Conservation (phyloP, 2,888 invertebrate genomes). For the Barypeithes pellucidus region DNA sequence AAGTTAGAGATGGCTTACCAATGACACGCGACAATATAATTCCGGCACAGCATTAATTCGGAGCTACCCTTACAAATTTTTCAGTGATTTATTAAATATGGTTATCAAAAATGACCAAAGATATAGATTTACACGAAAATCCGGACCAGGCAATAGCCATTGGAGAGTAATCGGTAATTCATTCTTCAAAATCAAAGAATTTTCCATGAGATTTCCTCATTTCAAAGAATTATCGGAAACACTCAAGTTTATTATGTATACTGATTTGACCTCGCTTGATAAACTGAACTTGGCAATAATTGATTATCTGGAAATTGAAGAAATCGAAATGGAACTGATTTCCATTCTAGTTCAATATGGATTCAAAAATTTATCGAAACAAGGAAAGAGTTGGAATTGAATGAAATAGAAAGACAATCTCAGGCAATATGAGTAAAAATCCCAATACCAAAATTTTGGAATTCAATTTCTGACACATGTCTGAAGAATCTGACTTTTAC, state of each 20-base stretch:
- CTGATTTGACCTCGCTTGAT: slow-evolving; percentile 37
- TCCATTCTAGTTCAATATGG: slow-evolving; percentile 57
- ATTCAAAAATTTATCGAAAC: slow-evolving; percentile 56
- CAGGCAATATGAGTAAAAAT: slow-evolving; percentile 50
- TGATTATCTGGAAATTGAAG: slow-evolving; percentile 41
- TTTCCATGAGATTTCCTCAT: slow-evolving; percentile 51
- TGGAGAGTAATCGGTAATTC: no score
- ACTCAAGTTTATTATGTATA: not conserved
- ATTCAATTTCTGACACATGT: slow-evolving; percentile 40
- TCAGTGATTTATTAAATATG: no score
- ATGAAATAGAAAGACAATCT: slow-evolving; percentile 53
- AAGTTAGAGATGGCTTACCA: no score
- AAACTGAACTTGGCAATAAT: slow-evolving; percentile 29
- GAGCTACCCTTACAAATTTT: no score
- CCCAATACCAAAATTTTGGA: slow-evolving; percentile 50
- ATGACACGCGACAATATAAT: no score
- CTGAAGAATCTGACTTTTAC: slow-evolving; percentile 5
- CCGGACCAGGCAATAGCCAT: no score
- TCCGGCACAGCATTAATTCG: no score
- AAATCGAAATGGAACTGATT: slow-evolving; percentile 56
- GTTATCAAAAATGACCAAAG: no score
- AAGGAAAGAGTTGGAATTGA: slow-evolving; percentile 54
- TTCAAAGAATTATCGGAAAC: slow-evolving; percentile 32
- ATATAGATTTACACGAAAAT: no score
- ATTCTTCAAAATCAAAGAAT: slow-evolving; percentile 49